Evolutionary conservation across 2,888 invertebrate species (phyloP).

Genomic region (Limnephilus marmoratus): DNA sequence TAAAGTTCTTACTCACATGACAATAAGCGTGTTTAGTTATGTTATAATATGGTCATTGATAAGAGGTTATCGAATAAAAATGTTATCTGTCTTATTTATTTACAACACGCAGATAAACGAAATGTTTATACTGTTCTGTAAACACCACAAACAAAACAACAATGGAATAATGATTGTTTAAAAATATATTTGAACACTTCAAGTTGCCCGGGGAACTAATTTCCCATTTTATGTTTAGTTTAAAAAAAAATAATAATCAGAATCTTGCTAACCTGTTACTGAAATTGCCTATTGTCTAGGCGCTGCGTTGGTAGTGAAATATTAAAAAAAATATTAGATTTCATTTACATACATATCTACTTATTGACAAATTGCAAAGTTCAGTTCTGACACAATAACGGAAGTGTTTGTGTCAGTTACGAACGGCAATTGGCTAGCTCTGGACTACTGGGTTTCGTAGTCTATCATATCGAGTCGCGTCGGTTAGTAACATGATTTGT

Average conservation of each 20-base stretch:
- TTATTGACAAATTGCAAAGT: background rate
- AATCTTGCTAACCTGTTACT: too few species aligned
- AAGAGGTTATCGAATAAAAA: background rate
- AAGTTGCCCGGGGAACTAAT: too few species aligned
- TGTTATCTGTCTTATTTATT: background rate
- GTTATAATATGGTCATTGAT: background rate
- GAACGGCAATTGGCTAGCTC: background rate
- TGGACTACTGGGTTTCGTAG: background rate
- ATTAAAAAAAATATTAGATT: background rate
- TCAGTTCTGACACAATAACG: background rate
- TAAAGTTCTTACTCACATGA: background rate
- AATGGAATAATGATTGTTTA: background rate
- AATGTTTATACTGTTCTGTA: background rate
- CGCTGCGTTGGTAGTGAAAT: background rate
- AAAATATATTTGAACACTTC: background rate
- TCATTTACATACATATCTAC: background rate
- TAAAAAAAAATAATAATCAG: too few species aligned
- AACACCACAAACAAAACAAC: background rate
- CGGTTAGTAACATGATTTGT: background rate
- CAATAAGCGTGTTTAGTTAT: background rate
- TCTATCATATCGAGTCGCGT: background rate
- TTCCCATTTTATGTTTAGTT: too few species aligned
- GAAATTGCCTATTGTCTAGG: background rate
- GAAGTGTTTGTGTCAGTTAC: background rate
- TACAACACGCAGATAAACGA: background rate